Percentiles rank a stretch among this genome's conserved stretches.
phyloP scores from a whole-genome alignment of 2,797 vertebrate species.

The Hapalemur alaotrensis region DNA sequence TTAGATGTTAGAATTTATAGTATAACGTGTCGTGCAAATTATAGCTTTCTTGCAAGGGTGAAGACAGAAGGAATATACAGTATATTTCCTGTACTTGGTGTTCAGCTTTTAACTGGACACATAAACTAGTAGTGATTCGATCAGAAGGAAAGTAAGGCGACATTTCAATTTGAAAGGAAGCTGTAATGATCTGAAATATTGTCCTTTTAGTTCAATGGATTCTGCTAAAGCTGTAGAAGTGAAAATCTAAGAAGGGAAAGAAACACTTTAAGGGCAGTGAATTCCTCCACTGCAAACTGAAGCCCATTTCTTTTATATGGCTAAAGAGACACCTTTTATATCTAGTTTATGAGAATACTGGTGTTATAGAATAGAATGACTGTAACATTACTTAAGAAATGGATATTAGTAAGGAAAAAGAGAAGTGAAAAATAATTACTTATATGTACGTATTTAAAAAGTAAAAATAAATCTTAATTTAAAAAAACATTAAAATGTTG shows the following conservation, averaged over 20 bases:
- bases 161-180: conserved; percentile 72
- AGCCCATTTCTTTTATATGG: conserved; percentile 20
- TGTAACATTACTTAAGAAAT: background rate
- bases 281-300: conserved; percentile 23
- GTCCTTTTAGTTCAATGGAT: conserved; percentile 44
- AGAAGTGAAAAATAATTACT: background rate
- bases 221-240: conserved; percentile 47
- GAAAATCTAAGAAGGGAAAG: conserved; percentile 51
- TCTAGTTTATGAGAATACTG: background rate
- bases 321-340: background rate
- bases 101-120: conserved; percentile 64
- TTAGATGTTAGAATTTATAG: conserved; percentile 72
- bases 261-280: background rate
- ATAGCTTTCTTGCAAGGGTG: conserved; percentile 45
- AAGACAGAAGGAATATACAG: background rate
- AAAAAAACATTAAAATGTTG: background rate
- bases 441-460: background rate
- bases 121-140: conserved; percentile 64
- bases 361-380: background rate
- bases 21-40: conserved; percentile 62
- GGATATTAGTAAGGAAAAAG: background rate
- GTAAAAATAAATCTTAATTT: background rate
- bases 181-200: conserved; percentile 72
- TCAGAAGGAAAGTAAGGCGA: conserved; percentile 13
- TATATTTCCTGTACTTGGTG: conserved; percentile 56